These are phyloP conservation scores for Trilocha varians DNA, from an alignment of 2,888 invertebrate species.

Conservation along the genomic window DNA sequence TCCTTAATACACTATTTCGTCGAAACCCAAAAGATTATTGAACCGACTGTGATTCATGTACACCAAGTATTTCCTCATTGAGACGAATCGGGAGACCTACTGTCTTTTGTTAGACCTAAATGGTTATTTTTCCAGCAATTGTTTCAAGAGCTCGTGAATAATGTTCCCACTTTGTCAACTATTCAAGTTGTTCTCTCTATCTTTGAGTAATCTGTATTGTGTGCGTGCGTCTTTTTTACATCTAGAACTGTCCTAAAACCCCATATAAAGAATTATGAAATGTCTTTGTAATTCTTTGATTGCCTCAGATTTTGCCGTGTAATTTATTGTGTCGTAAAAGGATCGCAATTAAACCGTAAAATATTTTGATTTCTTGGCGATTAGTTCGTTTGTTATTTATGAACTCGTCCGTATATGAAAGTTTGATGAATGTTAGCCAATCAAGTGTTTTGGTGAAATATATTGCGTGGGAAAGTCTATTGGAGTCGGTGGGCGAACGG, in stretches of 20 bases:
- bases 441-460: background rate
- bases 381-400: background rate
- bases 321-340: constrained; percentile 1
- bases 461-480: background rate
- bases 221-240: constrained; percentile 6
- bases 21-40: constrained; percentile 3
- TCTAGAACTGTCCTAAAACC: constrained; percentile 16
- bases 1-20: background rate
- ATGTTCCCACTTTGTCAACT: background rate
- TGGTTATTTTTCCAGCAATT: constrained; percentile 15
- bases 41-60: constrained; percentile 3
- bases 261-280: constrained; percentile 19
- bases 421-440: background rate
- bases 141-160: constrained; percentile 9
- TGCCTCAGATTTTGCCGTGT: constrained; percentile 1
- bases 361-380: background rate
- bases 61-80: constrained; percentile 5
- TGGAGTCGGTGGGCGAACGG: background rate
- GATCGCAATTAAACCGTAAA: background rate
- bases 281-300: constrained; percentile 8
- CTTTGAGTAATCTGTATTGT: background rate
- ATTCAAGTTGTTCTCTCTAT: background rate
- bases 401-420: background rate
- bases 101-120: constrained; percentile 6
- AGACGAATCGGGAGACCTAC: constrained; percentile 1